Evolutionary conservation across 2,113 vertebrate species (phyloP).

Genomic region (Brachypodius melanocephalos): DNA sequence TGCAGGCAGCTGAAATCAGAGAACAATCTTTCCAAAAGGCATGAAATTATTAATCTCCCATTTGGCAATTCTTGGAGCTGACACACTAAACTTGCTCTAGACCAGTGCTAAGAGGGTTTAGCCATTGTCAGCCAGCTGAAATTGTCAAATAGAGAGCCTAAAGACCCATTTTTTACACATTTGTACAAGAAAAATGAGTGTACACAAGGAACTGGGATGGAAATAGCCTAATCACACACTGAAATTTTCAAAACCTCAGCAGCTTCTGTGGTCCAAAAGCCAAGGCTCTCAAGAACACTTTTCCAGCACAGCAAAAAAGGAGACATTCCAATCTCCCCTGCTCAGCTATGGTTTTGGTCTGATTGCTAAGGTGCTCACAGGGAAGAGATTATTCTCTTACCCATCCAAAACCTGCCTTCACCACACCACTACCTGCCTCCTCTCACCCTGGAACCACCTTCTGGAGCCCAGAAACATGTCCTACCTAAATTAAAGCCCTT

Average conservation of each 20-base stretch:
- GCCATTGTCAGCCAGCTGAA: neutral
- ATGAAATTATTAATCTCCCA: neutral
- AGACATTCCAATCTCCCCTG: neutral
- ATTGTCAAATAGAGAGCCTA: neutral
- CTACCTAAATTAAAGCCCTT: neutral
- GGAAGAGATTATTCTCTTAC: neutral
- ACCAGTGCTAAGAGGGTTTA: neutral
- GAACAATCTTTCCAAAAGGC: neutral
- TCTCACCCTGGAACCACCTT: neutral
- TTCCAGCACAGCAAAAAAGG: neutral
- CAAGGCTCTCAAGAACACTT: neutral
- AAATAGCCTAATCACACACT: neutral
- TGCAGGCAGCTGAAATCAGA: neutral
- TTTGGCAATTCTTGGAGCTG: neutral
- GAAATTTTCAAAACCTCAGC: neutral
- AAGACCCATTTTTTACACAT: neutral
- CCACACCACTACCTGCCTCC: neutral
- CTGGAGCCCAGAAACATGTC: neutral
- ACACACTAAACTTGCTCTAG: neutral
- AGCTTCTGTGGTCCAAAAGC: neutral
- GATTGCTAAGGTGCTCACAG: neutral
- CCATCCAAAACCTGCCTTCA: neutral
- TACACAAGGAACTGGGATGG: neutral
- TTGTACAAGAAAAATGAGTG: neutral
- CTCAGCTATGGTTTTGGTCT: neutral